Evolutionary conservation across 2,797 vertebrate genomes (phyloP), one percentile per base, ranked within the genome.

Genomic region (Scyliorhinus canicula): DNA sequence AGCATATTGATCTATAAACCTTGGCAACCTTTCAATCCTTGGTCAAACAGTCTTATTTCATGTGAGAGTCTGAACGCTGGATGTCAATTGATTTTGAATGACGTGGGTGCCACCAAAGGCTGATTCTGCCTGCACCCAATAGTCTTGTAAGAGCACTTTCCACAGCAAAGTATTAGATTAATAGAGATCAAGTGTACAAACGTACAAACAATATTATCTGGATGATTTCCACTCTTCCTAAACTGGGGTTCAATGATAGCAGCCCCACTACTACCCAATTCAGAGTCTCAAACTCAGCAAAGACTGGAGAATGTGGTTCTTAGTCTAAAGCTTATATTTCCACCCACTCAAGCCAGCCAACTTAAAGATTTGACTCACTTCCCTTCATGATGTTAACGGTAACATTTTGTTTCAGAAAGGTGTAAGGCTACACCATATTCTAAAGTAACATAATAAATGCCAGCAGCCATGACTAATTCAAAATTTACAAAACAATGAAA

Each of bases 81-180:
- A 16, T 40, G 57, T 44, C 40, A 63, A 63, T 90, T 60, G 55
- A 90, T 35, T n/a, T 16, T n/a, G 35, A 90, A 90, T 60, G 57
- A 35, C 6, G 14, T 60, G 55, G 86, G 86, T 60, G 40, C 35
- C 86, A 90, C 55, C 55, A 90, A 65, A 91, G 21, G 88, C 57
- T 44, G n/a, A 65, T 91, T 35, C n/a, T 65, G 88, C 26, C 57
- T 65, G 57, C 11, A 44, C 88, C n/a, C 65, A n/a, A 91, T 28
- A n/a, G 57, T 21, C 19, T 57, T 57, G 65, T 57, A 91, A 65
- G n/a, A 65, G 88, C 88, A 91, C 86, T 90, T 90, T 90, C n/a
- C 55, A 90, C n/a, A 63, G n/a, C 7, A 82, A 44, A 47, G 44
- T 0, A 82, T 82, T 40, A 47, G 21, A n/a, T 82, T 40, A 7